A percentile compares a stretch with the other conserved stretches of the same genome.
Evolutionary conservation across 2,888 invertebrate species (phyloP).

Genomic region (Leptinotarsa peninsularis): DNA sequence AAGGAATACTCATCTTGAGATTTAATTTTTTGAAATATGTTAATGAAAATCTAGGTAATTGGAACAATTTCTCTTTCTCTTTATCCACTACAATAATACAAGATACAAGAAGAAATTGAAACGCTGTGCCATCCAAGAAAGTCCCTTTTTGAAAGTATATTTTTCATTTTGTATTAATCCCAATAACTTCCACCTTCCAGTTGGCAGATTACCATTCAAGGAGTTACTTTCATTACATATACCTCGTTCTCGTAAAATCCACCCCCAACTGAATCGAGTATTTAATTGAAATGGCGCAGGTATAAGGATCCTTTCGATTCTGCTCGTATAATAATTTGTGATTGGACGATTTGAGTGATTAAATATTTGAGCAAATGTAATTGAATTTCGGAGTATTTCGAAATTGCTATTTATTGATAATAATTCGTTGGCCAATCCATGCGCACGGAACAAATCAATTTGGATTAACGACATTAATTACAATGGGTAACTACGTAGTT

Average conservation of each 20-base stretch:
- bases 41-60: too few species aligned
- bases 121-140: not conserved
- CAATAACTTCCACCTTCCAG: not conserved
- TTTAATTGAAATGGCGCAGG: slow-evolving; percentile 7
- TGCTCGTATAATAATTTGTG: not conserved
- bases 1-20: too few species aligned
- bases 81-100: too few species aligned
- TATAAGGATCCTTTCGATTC: not conserved
- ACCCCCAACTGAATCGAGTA: not conserved
- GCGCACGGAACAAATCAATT: slow-evolving; percentile 5
- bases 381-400: not conserved
- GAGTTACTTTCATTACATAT: slow-evolving; percentile 1
- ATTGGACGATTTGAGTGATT: slow-evolving; percentile 1
- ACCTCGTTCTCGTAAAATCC: not conserved
- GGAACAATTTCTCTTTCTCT: too few species aligned
- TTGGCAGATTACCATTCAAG: not conserved
- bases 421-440: not conserved
- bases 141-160: not conserved
- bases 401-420: slow-evolving; percentile 1
- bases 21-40: too few species aligned
- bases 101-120: too few species aligned
- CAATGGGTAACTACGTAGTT: not conserved
- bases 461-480: not conserved
- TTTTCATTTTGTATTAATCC: not conserved
- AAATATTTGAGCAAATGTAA: not conserved